A percentile compares a stretch with the other conserved stretches of the same genome.
These are phyloP conservation scores for Holacanthella duospinosa DNA, from an alignment of 2,888 invertebrate species.

Conservation along the genomic window DNA sequence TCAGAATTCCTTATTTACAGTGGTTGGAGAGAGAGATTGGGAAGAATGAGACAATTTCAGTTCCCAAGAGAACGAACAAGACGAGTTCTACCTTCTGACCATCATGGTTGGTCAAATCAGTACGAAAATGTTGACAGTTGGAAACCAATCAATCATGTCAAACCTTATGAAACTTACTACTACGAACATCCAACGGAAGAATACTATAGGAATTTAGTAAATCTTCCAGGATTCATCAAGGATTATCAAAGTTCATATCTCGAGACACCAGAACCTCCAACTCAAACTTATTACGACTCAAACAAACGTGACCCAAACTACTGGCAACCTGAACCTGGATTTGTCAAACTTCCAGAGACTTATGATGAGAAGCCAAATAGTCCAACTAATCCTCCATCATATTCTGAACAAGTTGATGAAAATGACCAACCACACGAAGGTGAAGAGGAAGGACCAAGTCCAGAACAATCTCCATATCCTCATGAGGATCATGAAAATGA, in stretches of 20 bases:
- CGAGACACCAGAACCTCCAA: neutral
- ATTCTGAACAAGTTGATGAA: neutral
- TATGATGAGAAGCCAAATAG: neutral
- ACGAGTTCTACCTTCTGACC: no score
- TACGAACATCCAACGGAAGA: no score
- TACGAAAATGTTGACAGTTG: no score
- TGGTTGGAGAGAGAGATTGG: no score
- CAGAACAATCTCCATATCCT: neutral
- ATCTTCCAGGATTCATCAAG: neutral
- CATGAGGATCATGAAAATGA: no score
- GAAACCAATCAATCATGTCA: no score
- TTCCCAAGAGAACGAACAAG: no score
- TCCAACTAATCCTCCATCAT: neutral
- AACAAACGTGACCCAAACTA: neutral
- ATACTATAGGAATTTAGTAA: neutral
- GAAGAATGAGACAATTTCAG: no score
- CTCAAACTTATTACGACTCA: neutral
- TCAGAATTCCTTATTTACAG: no score
- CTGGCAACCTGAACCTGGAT: neutral
- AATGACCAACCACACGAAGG: neutral
- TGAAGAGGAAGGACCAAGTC: neutral
- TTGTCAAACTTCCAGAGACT: neutral
- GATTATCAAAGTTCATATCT: conserved; percentile 2
- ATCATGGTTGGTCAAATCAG: no score
- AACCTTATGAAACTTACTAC: no score